Evolutionary conservation across 2,113 vertebrate species (phyloP).

Genomic region (Gymnorhina tibicen): DNA sequence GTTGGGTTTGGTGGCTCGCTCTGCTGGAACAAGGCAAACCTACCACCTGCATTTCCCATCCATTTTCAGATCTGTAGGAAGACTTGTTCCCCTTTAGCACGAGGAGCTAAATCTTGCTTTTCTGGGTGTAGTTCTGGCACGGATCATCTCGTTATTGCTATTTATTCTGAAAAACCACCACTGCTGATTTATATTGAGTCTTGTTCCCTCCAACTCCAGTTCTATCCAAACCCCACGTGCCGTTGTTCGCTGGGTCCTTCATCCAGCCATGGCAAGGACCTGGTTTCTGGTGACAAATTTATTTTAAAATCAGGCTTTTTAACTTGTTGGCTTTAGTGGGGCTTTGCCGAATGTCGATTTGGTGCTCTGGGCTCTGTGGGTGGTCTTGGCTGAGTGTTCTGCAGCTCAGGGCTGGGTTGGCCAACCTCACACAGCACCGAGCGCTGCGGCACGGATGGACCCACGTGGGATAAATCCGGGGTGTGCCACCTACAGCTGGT

Average conservation of each 20-base stretch:
- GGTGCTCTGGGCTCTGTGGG: background rate
- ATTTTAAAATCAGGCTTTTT: accelerated
- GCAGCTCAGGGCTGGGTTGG: background rate
- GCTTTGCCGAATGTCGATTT: accelerated
- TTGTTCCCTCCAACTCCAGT: background rate
- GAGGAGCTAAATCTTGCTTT: background rate
- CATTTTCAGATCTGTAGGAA: too few species aligned
- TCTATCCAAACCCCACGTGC: accelerated
- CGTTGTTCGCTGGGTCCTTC: background rate
- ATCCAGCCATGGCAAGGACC: background rate
- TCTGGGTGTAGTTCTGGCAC: background rate
- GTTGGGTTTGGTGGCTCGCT: background rate
- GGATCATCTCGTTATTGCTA: accelerated
- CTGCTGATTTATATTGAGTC: background rate
- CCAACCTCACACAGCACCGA: background rate
- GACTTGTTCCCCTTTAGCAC: background rate
- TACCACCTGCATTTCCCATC: accelerated
- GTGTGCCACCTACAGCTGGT: background rate
- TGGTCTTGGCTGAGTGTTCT: background rate
- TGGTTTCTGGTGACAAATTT: background rate
- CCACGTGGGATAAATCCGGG: background rate
- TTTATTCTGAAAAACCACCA: background rate
- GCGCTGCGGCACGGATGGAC: accelerated
- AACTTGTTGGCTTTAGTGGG: background rate
- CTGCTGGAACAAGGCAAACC: background rate